phyloP scores from a whole-genome alignment of 2,797 vertebrate genomes.

The Corythornis leucogaster region DNA sequence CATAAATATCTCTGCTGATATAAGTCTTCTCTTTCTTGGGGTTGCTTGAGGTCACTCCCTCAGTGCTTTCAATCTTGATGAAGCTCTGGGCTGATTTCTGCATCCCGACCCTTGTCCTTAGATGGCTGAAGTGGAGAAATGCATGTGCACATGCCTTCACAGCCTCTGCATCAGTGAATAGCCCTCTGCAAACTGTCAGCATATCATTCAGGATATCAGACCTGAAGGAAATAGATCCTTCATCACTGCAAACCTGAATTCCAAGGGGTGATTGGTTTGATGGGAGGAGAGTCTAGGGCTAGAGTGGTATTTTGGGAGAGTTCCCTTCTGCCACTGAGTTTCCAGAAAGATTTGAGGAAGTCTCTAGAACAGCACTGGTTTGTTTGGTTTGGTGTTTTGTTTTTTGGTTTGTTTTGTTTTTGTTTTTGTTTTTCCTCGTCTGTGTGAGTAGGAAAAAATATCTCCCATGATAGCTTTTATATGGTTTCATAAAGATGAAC shows the following conservation, averaged over 20 bases:
- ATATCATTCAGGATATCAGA: not conserved
- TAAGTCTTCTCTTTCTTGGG: not conserved
- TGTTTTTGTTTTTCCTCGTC: not conserved
- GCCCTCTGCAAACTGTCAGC: not conserved
- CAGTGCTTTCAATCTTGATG: not conserved
- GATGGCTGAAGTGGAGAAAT: not conserved
- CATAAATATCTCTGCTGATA: not conserved
- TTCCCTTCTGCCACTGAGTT: not conserved
- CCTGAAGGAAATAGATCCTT: not conserved
- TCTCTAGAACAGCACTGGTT: not conserved
- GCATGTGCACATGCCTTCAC: accelerated
- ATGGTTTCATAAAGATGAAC: not conserved
- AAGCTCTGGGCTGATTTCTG: not conserved
- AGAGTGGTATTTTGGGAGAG: not conserved
- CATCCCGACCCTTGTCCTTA: not conserved
- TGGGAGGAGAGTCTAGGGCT: not conserved
- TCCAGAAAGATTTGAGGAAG: not conserved
- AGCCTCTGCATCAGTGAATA: not conserved
- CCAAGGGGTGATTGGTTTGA: accelerated
- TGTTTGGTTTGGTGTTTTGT: not conserved
- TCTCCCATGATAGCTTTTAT: not conserved
- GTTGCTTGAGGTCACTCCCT: not conserved
- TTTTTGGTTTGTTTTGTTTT: not conserved
- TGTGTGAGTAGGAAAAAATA: not conserved
- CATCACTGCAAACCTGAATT: accelerated